A percentile compares a stretch with the other conserved stretches of the same genome.
Conservation (phyloP, 1,140 invertebrate species). For the Patella vulgata region DNA sequence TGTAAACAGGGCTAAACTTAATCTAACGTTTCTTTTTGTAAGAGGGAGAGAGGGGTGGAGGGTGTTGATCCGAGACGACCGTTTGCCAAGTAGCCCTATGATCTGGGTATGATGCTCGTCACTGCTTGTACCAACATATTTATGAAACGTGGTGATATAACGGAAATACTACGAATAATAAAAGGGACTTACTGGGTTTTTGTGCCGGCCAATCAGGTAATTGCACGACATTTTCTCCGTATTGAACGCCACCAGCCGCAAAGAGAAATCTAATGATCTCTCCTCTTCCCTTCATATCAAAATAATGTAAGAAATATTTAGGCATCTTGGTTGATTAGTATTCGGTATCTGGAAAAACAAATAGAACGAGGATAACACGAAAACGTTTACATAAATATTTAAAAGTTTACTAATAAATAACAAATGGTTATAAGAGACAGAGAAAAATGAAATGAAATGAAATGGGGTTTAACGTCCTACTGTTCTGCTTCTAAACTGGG, state of each 20-base stretch:
- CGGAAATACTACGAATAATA: neutral
- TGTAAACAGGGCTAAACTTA: neutral
- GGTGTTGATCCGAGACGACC: neutral
- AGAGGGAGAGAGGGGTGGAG: neutral
- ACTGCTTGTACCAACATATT: too few species aligned
- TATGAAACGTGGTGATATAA: too few species aligned
- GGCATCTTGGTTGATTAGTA: constrained; percentile 4
- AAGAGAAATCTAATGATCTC: constrained; percentile 1
- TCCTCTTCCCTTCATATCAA: neutral
- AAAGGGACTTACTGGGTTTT: neutral
- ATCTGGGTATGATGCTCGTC: too few species aligned
- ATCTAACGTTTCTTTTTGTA: neutral
- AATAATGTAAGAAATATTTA: neutral
- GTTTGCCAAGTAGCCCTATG: too few species aligned
- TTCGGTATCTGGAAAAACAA: too few species aligned
- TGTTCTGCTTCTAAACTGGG: too few species aligned
- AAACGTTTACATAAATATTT: too few species aligned
- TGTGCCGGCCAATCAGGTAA: neutral
- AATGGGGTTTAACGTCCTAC: too few species aligned
- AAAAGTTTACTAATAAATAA: too few species aligned
- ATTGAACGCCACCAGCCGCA: neutral
- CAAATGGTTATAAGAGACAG: too few species aligned
- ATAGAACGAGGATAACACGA: too few species aligned
- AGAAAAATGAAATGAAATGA: too few species aligned
- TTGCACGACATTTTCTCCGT: constrained; percentile 1